Evolutionary conservation across 2,113 vertebrate genomes (phyloP).

Genomic region (Sturnus vulgaris): DNA sequence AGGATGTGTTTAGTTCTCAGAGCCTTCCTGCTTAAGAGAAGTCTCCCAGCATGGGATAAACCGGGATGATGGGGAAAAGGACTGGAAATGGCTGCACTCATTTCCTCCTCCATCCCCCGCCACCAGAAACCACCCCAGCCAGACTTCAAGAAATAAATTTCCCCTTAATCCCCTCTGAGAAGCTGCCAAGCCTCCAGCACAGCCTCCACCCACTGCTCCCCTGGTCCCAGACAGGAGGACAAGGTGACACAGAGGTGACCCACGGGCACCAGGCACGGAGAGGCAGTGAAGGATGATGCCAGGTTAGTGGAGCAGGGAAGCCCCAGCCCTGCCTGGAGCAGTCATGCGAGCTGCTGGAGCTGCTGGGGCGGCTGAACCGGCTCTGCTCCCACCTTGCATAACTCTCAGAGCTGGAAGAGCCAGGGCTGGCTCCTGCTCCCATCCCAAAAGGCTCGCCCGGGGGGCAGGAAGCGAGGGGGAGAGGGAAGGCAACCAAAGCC

Average conservation of each 20-base stretch:
- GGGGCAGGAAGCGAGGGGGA: background rate
- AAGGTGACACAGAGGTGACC: conserved; percentile 33
- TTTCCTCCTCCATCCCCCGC: background rate
- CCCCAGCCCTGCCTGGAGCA: background rate
- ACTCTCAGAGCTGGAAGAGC: background rate
- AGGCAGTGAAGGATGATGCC: fast-evolving
- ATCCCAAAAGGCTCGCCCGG: background rate
- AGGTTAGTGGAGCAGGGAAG: conserved; percentile 39
- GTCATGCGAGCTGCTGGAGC: background rate
- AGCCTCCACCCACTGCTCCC: background rate
- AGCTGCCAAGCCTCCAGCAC: background rate
- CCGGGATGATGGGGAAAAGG: background rate
- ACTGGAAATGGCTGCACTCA: background rate
- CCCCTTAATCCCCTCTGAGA: background rate
- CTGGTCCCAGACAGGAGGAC: background rate
- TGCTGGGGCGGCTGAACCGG: background rate
- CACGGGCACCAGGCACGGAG: background rate
- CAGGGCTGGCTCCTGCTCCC: background rate
- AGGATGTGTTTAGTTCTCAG: background rate
- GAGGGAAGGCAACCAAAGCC: background rate
- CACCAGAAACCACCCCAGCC: background rate
- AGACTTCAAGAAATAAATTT: background rate
- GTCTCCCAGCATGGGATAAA: background rate
- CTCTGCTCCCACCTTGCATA: background rate
- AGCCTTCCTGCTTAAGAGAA: background rate